A percentile compares a stretch with the other conserved stretches of the same genome.
These are phyloP conservation scores for Sitobion miscanthi DNA, from an alignment of 1,140 invertebrate genomes.

Conservation along the genomic window DNA sequence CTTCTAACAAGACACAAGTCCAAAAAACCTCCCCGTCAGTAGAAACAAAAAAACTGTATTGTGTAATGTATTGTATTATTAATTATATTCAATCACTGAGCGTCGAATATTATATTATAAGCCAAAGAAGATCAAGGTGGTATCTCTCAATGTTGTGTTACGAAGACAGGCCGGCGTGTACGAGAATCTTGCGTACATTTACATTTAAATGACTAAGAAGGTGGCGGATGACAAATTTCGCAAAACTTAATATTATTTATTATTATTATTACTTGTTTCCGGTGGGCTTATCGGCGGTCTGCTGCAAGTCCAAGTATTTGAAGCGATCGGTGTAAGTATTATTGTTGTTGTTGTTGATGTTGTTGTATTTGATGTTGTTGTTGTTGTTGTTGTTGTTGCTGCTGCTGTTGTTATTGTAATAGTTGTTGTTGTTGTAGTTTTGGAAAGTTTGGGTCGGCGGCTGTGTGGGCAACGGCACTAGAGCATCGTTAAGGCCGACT, in stretches of 20 bases:
- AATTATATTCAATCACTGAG: not conserved
- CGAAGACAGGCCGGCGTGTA: not conserved
- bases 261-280: conserved; percentile 20
- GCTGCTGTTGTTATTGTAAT: not conserved
- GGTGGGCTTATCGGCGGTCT: not conserved
- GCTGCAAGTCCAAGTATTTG: not conserved
- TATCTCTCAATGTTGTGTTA: not conserved
- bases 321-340: not conserved
- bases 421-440: not conserved
- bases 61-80: not conserved
- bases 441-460: no score
- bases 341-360: not conserved
- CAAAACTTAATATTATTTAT: not conserved
- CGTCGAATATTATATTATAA: not conserved
- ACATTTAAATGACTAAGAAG: not conserved
- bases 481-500: not conserved
- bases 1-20: not conserved
- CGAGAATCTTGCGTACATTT: not conserved
- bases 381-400: not conserved
- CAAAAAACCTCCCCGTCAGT: not conserved
- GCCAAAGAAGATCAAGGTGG: not conserved
- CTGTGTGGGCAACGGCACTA: not conserved
- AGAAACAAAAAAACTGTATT: not conserved
- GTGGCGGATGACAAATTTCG: not conserved
- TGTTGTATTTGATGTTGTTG: not conserved